A percentile compares a stretch with the other conserved stretches of the same genome.
Conservation (phyloP, 2,797 vertebrate species). For the Chanos chanos region DNA sequence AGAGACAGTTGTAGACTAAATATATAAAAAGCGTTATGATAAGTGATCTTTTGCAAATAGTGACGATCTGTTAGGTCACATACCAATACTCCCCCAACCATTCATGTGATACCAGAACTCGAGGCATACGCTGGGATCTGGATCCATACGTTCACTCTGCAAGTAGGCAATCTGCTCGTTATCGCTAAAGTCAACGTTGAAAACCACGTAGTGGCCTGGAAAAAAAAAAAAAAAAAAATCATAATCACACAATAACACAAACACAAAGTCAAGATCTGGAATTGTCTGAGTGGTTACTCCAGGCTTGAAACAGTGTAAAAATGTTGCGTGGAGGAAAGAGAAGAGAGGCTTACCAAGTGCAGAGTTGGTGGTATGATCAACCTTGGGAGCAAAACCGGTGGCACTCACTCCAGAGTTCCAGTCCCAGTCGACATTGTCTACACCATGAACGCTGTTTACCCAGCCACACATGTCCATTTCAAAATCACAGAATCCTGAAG, state of each 20-base stretch:
- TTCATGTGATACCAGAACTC: conserved; percentile 60
- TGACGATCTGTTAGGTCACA: conserved; percentile 33
- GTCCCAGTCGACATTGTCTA: conserved; percentile 60
- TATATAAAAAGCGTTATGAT: too few relatives aligned
- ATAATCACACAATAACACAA: neutral
- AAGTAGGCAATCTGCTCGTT: conserved; percentile 40
- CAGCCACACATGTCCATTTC: conserved; percentile 73
- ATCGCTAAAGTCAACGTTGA: rapidly evolving
- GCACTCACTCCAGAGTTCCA: conserved; percentile 60
- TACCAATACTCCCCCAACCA: neutral
- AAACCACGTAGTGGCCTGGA: conserved; percentile 50
- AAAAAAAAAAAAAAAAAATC: neutral
- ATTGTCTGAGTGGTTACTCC: too few relatives aligned
- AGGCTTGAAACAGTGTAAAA: neutral
- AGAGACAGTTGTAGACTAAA: too few relatives aligned
- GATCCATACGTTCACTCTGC: conserved; percentile 65
- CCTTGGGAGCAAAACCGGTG: conserved; percentile 3
- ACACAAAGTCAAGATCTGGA: neutral
- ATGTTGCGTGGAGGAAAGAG: neutral
- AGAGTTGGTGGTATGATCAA: conserved; percentile 66
- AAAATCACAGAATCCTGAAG: conserved; percentile 76
- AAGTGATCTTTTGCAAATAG: too few relatives aligned
- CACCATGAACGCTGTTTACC: conserved; percentile 56
- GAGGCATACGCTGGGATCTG: conserved; percentile 63
- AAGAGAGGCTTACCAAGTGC: conserved; percentile 54